Percentiles rank a stretch among this genome's conserved stretches.
phyloP scores from a whole-genome alignment of 2,113 vertebrate species.

The Oncorhynchus mykiss region DNA sequence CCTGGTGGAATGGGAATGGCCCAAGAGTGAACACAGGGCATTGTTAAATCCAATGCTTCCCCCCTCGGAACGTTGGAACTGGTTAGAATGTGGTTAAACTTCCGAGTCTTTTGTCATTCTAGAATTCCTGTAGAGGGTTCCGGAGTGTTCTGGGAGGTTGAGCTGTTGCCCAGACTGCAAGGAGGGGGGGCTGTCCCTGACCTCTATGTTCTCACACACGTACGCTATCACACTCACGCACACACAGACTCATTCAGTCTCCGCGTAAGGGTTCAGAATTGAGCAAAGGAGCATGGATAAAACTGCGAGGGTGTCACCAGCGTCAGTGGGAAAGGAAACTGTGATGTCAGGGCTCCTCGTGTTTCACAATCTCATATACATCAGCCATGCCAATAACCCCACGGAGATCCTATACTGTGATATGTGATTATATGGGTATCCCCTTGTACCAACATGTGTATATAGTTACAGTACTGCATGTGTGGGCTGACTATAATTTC shows the following conservation, averaged over 20 bases:
- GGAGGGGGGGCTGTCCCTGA: constrained; percentile 5
- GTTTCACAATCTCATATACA: not conserved
- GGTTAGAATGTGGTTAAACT: not conserved
- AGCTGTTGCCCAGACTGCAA: not conserved
- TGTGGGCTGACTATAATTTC: constrained; percentile 31
- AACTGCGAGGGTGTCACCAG: constrained; percentile 1
- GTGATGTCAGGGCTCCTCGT: not conserved
- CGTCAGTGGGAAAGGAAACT: constrained; percentile 14
- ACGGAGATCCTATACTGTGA: too few species aligned
- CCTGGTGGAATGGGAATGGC: not conserved
- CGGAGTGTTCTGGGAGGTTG: not conserved
- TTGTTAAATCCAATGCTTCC: constrained; percentile 1
- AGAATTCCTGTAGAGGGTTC: not conserved
- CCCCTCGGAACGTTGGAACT: not conserved
- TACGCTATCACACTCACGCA: not conserved
- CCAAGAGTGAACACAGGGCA: not conserved
- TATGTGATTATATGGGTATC: too few species aligned
- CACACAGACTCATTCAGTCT: not conserved
- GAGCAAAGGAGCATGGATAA: constrained; percentile 3
- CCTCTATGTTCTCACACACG: not conserved
- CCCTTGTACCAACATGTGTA: too few species aligned
- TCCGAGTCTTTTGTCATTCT: not conserved
- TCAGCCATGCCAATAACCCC: too few species aligned
- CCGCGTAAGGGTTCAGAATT: not conserved
- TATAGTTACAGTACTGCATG: constrained; percentile 10